A percentile compares a stretch with the other conserved stretches of the same genome.
Conservation (phyloP, 2,113 vertebrate genomes). For the Sebastes fasciatus region DNA sequence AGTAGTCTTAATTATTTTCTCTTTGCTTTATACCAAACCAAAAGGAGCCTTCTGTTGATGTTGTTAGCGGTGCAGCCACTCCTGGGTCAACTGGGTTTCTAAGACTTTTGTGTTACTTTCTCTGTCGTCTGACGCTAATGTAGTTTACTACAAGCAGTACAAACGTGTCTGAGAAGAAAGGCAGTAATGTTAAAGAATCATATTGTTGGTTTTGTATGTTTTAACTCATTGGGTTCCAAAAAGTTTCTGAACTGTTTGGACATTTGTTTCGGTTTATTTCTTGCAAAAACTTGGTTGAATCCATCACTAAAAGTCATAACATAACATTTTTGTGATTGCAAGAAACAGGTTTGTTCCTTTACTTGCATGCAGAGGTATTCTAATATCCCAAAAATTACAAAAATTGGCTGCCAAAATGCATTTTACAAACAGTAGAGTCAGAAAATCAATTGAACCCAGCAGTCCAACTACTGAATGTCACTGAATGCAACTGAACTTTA, state of each 20-base stretch:
- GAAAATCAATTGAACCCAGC: neutral
- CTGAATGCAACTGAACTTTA: neutral
- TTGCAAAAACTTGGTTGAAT: neutral
- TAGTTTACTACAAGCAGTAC: neutral
- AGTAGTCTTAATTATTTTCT: slow-evolving; percentile 68
- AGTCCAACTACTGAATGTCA: neutral
- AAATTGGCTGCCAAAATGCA: neutral
- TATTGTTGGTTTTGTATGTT: no score
- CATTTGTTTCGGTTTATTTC: neutral
- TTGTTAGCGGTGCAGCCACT: slow-evolving; percentile 27
- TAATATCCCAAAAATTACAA: neutral
- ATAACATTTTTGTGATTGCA: neutral
- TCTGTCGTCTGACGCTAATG: no score
- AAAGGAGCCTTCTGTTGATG: slow-evolving; percentile 64
- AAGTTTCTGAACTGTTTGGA: no score
- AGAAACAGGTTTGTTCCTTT: neutral
- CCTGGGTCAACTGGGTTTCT: slow-evolving; percentile 21
- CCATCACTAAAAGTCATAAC: neutral
- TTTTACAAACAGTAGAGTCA: neutral
- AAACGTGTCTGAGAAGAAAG: neutral
- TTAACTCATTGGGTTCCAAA: no score
- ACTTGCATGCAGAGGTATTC: neutral
- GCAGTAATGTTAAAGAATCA: neutral
- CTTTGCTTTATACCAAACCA: slow-evolving; percentile 77
- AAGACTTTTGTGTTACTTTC: neutral